phyloP scores from a whole-genome alignment of 2,113 vertebrate genomes.

The Ginglymostoma cirratum region DNA sequence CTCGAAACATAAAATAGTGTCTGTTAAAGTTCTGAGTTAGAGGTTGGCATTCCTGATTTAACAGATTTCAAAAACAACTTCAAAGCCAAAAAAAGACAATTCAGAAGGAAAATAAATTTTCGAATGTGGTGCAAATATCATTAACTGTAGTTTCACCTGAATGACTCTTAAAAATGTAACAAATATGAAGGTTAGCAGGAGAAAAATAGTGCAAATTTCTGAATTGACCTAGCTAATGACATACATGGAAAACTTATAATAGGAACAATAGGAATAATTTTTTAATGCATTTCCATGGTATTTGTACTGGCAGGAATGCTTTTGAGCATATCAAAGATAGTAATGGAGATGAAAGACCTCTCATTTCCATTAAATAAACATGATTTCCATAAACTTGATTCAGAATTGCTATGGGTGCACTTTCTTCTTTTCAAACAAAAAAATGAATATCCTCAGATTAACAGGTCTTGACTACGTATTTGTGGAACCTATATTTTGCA shows the following conservation, averaged over 20 bases:
- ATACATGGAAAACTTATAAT: neutral
- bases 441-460: neutral
- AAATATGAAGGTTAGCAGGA: neutral
- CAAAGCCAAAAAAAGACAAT: neutral
- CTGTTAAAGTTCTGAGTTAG: neutral
- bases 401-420: neutral
- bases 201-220: neutral
- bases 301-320: neutral
- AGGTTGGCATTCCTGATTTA: neutral
- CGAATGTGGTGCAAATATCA: neutral
- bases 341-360: neutral
- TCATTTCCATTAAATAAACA: neutral
- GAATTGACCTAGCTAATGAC: neutral
- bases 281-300: neutral
- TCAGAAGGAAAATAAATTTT: neutral
- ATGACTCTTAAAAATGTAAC: neutral
- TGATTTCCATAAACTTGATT: neutral
- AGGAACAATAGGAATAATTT: neutral
- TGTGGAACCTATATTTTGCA: neutral
- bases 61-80: neutral
- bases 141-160: neutral
- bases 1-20: neutral
- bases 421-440: neutral
- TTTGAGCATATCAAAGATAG: neutral
- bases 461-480: neutral